Conservation (phyloP, 2,888 invertebrate species). For the Tethea ocularis region DNA sequence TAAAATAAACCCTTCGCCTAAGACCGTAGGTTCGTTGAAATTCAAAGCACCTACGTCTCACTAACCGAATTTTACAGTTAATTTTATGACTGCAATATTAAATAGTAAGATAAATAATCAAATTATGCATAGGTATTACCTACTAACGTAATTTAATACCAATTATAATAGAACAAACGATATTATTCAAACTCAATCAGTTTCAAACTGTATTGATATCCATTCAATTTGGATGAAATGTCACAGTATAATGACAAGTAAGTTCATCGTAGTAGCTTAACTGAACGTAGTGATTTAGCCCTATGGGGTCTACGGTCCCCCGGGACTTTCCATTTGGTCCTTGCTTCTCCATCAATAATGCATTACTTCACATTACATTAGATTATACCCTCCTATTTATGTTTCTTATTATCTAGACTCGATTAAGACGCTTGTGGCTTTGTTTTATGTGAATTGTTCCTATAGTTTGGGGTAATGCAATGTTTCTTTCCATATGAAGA, state of each 20-base stretch:
- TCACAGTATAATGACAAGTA: background rate
- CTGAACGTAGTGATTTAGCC: background rate
- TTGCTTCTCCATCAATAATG: constrained; percentile 33
- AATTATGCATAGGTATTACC: background rate
- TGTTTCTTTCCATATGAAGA: background rate
- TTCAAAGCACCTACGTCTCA: too few species aligned
- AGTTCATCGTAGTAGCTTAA: background rate
- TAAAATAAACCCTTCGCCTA: background rate
- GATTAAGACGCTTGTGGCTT: background rate
- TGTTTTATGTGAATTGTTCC: background rate
- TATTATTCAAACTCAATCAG: constrained; percentile 1
- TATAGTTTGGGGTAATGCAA: background rate
- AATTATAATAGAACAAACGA: background rate
- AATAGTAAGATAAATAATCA: background rate
- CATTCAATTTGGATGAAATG: constrained; percentile 7
- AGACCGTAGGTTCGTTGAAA: too few species aligned
- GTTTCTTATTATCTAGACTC: constrained; percentile 2
- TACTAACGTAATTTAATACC: background rate
- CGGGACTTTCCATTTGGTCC: constrained; percentile 18
- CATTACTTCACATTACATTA: constrained; percentile 25
- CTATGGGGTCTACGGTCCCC: constrained; percentile 8
- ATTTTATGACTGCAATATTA: background rate
- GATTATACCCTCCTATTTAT: constrained; percentile 13
- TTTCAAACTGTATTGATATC: background rate
- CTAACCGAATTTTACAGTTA: background rate